Conservation (phyloP, 2,113 vertebrate species). For the Erpornis zantholeuca region DNA sequence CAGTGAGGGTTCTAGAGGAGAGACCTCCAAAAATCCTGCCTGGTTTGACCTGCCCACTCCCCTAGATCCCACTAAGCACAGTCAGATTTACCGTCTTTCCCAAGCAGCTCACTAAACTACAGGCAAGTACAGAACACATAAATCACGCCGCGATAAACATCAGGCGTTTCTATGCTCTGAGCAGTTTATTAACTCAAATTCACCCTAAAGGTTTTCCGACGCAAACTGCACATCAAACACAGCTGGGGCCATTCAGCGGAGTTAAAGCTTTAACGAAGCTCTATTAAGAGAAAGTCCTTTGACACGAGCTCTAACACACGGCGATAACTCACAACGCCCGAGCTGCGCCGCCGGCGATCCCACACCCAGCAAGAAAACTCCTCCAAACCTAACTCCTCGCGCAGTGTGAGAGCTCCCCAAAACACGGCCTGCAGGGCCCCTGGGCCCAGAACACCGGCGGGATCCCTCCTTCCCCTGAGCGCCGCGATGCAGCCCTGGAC, state of each 20-base stretch:
- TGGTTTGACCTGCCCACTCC: too few species aligned
- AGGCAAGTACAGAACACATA: accelerated
- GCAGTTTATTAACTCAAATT: not conserved
- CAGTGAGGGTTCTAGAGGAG: not conserved
- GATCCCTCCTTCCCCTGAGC: not conserved
- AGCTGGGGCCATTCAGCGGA: not conserved
- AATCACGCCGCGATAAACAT: not conserved
- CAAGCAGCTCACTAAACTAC: not conserved
- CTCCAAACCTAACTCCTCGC: accelerated
- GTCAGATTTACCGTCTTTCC: not conserved
- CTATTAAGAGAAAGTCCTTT: not conserved
- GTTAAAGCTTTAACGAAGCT: not conserved
- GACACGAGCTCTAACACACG: accelerated
- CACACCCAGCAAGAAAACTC: not conserved
- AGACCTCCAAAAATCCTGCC: not conserved
- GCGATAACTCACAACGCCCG: not conserved
- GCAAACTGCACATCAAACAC: not conserved
- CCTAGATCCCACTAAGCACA: accelerated
- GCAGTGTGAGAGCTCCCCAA: accelerated
- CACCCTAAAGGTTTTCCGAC: not conserved
- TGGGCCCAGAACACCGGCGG: too few species aligned
- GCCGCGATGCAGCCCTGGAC: accelerated
- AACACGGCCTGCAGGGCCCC: not conserved
- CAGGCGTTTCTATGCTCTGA: not conserved
- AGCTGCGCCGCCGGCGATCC: accelerated